Base-by-base conservation (phyloP, 1,140 invertebrate species). In the Rhynchophorus ferrugineus region DNA sequence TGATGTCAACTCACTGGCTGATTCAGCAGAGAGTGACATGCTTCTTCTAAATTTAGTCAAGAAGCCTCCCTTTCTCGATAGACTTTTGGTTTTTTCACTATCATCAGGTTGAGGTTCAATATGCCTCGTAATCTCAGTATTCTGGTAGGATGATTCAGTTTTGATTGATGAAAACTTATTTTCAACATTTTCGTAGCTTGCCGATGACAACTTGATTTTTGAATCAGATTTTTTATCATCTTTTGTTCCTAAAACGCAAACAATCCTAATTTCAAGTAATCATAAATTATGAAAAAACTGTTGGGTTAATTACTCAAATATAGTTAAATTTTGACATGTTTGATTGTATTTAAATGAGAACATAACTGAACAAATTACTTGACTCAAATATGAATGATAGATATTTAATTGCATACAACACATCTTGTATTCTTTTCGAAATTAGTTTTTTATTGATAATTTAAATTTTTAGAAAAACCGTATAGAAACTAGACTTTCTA, bases 21-120 rank as follows among this genome's bases (percentile, higher is more conserved):
- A 54, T 50, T 65, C 62, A 0, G 58, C 55, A 11, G 56, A 60
- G 37, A 67, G 44, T 16, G 64, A 67, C 54, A 67, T 66, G 36
- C 66, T 68, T 39, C 65, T 48, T 44, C 64, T 55, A 36, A 69
- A 62, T 50, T 65, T 68, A 6, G 54, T 62, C 9, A 68, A 46
- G 36, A 68, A 63, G n/a, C 60, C 57, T 35, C 43, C 42, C 5
- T 34, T 52, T 20, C 49, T 22, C 11, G 24, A 33, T 20, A 52
- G 3, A 22, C 36, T 49, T 48, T 56, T 52, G 17, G 29, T 39
- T 43, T 51, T 54, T 33, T 59, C 54, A 13, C 52, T 48, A 22
- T 52, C 52, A 34, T 46, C 36, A 5, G 38, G 18, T 46, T 20
- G 44, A 41, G 38, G 42, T 56, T 60, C 22, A 43, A 20, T 0